phyloP scores from a whole-genome alignment of 2,888 invertebrate genomes.

The Malachius bipustulatus region DNA sequence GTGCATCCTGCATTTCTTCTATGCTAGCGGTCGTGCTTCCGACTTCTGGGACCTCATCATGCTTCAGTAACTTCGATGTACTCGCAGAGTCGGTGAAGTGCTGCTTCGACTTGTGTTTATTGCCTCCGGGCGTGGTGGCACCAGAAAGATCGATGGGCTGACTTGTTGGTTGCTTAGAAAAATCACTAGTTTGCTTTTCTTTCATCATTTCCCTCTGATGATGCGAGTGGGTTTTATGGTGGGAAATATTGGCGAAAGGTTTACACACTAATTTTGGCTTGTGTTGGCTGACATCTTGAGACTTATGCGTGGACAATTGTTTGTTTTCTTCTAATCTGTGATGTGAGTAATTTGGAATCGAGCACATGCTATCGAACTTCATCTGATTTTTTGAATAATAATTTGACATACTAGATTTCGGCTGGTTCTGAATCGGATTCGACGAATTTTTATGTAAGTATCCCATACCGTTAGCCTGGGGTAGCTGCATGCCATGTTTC shows the following conservation, averaged over 20 bases:
- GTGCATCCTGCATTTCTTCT: slow-evolving; percentile 46
- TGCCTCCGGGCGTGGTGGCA: slow-evolving; percentile 20
- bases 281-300: slow-evolving; percentile 20
- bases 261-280: slow-evolving; percentile 26
- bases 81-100: slow-evolving; percentile 30
- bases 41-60: slow-evolving; percentile 49
- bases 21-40: slow-evolving; percentile 52
- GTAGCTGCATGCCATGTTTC: slow-evolving; percentile 26
- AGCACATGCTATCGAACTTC: slow-evolving; percentile 16
- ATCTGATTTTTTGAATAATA: slow-evolving; percentile 8
- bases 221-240: no score
- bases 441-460: slow-evolving; percentile 22
- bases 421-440: background rate
- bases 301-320: slow-evolving; percentile 25
- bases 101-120: slow-evolving; percentile 36
- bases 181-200: slow-evolving; percentile 7
- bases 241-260: slow-evolving; percentile 21
- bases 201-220: no score
- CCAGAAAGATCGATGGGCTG: slow-evolving; percentile 38
- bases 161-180: slow-evolving; percentile 8
- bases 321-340: slow-evolving; percentile 24
- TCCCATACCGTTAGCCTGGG: slow-evolving; percentile 26
- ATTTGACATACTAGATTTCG: slow-evolving; percentile 12
- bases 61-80: slow-evolving; percentile 22
- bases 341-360: slow-evolving; percentile 13